Percentiles rank a stretch among this genome's conserved stretches.
phyloP scores from a whole-genome alignment of 1,140 invertebrate genomes.

The Brachionus manjavacas region DNA sequence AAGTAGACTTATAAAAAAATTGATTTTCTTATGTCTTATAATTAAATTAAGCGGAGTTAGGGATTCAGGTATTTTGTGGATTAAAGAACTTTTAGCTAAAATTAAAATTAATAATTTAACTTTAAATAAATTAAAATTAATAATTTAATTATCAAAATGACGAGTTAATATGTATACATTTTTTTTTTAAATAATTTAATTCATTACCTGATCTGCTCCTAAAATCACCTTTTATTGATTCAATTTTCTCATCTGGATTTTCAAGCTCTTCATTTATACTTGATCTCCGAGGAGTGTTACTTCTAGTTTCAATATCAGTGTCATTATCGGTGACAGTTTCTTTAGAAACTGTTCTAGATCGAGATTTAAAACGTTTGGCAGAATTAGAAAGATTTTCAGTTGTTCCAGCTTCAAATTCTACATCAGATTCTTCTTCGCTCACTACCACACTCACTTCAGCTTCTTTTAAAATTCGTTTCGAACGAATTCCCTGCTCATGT shows the following conservation, averaged over 20 bases:
- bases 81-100: too few species aligned
- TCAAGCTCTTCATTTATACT: background rate
- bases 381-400: background rate
- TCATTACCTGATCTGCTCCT: background rate
- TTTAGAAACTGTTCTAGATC: background rate
- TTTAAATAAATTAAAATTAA: too few species aligned
- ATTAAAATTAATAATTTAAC: too few species aligned
- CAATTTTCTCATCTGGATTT: background rate
- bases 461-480: constrained; percentile 13
- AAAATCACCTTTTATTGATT: background rate
- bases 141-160: too few species aligned
- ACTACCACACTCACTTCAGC: constrained; percentile 13
- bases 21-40: too few species aligned
- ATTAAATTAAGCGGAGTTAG: too few species aligned
- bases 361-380: background rate
- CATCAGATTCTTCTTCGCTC: constrained; percentile 20
- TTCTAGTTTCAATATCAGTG: background rate
- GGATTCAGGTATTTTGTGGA: too few species aligned
- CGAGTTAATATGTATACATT: too few species aligned
- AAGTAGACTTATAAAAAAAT: too few species aligned
- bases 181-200: too few species aligned
- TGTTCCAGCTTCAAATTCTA: background rate
- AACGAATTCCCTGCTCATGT: background rate
- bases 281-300: background rate
- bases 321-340: background rate